These are phyloP conservation scores for Lingula anatina DNA, from an alignment of 2,888 invertebrate genomes.

Conservation along the genomic window DNA sequence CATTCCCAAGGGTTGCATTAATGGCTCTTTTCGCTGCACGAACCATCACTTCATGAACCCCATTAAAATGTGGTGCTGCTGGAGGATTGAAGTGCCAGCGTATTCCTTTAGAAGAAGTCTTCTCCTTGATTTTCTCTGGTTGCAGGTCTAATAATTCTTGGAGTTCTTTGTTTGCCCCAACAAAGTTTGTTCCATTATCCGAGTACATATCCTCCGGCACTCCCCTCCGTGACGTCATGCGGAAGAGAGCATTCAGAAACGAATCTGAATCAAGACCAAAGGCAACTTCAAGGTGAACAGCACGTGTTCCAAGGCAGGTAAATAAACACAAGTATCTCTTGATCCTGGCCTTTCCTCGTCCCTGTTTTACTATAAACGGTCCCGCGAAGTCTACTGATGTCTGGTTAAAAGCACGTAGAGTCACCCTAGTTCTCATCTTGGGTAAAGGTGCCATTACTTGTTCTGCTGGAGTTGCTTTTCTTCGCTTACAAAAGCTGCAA, in stretches of 20 bases:
- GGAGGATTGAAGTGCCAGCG: conserved; percentile 18
- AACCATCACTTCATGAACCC: conserved; percentile 15
- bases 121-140: too few relatives aligned
- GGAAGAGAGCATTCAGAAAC: conserved; percentile 12
- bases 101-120: conserved; percentile 11
- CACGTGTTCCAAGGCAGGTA: conserved; percentile 14
- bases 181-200: conserved; percentile 17
- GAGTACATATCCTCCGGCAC: conserved; percentile 11
- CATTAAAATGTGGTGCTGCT: conserved; percentile 15
- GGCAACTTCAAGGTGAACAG: conserved; percentile 14
- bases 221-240: conserved; percentile 11
- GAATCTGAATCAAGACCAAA: conserved; percentile 11
- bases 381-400: conserved; percentile 15
- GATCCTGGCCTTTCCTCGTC: conserved; percentile 10
- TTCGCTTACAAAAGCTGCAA: conserved; percentile 4
- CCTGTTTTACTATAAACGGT: conserved; percentile 15
- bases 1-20: conserved; percentile 9
- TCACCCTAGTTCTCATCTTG: conserved; percentile 3
- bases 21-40: conserved; percentile 16
- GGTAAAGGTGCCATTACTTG: conserved; percentile 10
- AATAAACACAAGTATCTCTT: conserved; percentile 15
- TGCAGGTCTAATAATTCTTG: too few relatives aligned
- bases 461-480: conserved; percentile 3
- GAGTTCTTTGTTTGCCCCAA: conserved; percentile 9
- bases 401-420: conserved; percentile 12